phyloP scores from a whole-genome alignment of 2,888 invertebrate species.

The Teleogryllus oceanicus region DNA sequence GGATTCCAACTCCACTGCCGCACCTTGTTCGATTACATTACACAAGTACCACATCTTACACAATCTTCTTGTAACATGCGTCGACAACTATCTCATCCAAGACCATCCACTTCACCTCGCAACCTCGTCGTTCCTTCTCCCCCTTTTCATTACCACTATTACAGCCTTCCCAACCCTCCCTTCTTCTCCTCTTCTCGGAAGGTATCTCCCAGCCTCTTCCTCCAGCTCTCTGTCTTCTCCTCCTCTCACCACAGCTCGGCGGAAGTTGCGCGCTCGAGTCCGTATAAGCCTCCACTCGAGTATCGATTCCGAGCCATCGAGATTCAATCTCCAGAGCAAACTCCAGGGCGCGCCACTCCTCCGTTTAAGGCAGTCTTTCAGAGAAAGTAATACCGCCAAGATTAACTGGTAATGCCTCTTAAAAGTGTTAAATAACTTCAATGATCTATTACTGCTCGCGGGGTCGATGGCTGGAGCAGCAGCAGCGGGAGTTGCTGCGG shows the following conservation, averaged over 20 bases:
- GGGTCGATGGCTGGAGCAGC: neutral
- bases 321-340: conserved; percentile 18
- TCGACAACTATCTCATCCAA: too few species aligned
- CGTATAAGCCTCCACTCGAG: conserved; percentile 4
- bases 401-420: neutral
- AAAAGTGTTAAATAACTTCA: conserved; percentile 18
- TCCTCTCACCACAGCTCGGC: neutral
- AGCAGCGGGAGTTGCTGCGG: too few species aligned
- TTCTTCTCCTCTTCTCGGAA: too few species aligned
- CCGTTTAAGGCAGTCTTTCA: neutral
- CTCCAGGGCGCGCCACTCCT: neutral
- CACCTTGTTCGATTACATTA: too few species aligned
- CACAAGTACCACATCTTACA: too few species aligned
- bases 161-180: too few species aligned
- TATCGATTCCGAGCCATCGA: neutral
- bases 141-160: too few species aligned
- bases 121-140: too few species aligned
- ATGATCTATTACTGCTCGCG: neutral
- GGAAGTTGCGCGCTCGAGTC: neutral
- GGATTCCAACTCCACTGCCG: too few species aligned
- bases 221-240: neutral
- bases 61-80: too few species aligned
- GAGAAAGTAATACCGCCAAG: conserved; percentile 18
- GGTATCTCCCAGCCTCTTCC: neutral
- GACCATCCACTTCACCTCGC: too few species aligned